Base-by-base conservation (phyloP, 2,797 vertebrate species). In the Poeciliopsis turneri region DNA sequence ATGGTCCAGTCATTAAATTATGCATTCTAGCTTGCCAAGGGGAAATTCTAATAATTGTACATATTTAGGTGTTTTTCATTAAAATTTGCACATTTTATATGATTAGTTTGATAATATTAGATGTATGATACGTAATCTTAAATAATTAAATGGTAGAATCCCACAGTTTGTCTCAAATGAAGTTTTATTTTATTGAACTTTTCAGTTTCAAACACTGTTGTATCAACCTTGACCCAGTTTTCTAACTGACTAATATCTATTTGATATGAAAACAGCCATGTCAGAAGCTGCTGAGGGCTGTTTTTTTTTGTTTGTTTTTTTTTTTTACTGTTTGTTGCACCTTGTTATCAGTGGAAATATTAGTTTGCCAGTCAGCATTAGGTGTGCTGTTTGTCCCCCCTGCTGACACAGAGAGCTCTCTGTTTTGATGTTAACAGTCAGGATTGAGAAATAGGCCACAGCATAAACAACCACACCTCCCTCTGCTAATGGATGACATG, bases 301-400 rank as follows among this genome's bases (percentile, higher is more conserved):
- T 30, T 20, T 46, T 41, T 41, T 41, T 41, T 41, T 9, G 68
- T 75, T 51, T 55, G 39, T 74, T 46, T 82, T 81, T 92, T 20
- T 55, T 49, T 71, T 74, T 53, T 53, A 55, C 72, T 45, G 49
- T 84, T 80, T 92, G 82, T 74, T 79, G 25, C 45, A 28, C 46
- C 2, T 71, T 84, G 87, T 87, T 88, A 84, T 84, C 74, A 90
- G 77, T 87, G 78, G 84, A 92, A 93, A 91, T 85, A 90, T 81
- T 72, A 74, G 76, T 76, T 84, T 75, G 76, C 61, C 81, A 88
- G 88, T 91, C 88, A 87, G 76, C 43, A 57, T 77, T 73, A 72
- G 0, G 53, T n/a, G n/a, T n/a, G 57, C 68, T 76, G 78, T 85
- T 53, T n/a, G 5, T 43, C n/a, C 57, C 28, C 39, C 43, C 59